Conservation (phyloP, 2,113 vertebrate species). For the Pelmatolapia mariae region DNA sequence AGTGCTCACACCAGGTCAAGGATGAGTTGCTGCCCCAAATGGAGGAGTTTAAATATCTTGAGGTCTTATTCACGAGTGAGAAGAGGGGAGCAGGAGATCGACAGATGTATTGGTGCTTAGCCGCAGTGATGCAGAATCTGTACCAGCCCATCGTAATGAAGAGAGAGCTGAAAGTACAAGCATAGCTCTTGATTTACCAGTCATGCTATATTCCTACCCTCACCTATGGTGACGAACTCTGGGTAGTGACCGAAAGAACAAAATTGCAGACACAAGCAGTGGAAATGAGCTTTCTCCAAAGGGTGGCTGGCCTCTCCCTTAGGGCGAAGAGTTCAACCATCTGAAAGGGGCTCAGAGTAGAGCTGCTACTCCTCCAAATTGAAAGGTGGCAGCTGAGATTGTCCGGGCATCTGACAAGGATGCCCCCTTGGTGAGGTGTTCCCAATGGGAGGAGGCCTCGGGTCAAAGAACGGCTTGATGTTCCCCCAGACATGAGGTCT, state of each 20-base stretch:
- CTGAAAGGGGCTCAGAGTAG: neutral
- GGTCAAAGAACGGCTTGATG: neutral
- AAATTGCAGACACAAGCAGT: neutral
- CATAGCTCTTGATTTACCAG: neutral
- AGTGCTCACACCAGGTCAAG: neutral
- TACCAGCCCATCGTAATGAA: neutral
- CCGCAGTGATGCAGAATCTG: neutral
- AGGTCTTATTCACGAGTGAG: neutral
- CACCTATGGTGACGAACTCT: accelerated
- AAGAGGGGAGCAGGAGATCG: neutral
- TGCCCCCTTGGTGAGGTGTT: neutral
- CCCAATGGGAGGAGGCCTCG: neutral
- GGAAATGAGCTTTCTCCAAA: neutral
- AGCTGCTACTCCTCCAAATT: neutral
- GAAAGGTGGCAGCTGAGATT: neutral
- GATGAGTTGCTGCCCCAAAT: neutral
- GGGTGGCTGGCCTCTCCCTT: neutral
- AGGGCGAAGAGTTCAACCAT: neutral
- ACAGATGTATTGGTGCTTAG: neutral
- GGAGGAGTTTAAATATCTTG: neutral
- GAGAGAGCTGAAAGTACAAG: neutral
- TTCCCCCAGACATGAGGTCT: neutral
- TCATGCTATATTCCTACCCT: neutral
- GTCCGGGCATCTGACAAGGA: neutral
- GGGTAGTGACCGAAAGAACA: accelerated